Evolutionary conservation across 53 echinoderm and acorn worm species (phyloP), one percentile per base, ranked within the genome.

Genomic region (Hippasteria phrygiana): DNA sequence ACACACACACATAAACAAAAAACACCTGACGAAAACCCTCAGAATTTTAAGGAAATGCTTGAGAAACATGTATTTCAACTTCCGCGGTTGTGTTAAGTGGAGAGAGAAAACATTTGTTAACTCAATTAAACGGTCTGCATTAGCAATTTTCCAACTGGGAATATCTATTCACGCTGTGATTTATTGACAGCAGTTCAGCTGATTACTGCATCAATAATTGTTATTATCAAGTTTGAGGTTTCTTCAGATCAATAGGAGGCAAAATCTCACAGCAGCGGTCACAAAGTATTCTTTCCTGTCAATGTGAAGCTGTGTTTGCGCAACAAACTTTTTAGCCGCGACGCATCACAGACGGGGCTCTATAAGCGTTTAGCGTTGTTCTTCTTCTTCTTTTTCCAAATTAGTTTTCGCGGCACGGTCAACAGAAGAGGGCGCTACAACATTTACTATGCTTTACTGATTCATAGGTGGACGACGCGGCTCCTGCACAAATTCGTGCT

Each of bases 101-200:
- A 56, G 24, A 37, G 42, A 55, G 81, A 28, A 62, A 40, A 28
- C 81, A 29, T 81, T 32, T 1, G 4, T 2, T 64, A 43, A 81
- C 63, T 43, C 43, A 81, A 81, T 81, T 81, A 81, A 16, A 46
- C 18, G 29, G 12, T 81, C 65, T 41, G 62, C 81, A 29, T 34
- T 63, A 72, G n/a, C 43, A 24, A 72, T 72, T 42, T 13, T n/a
- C 42, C 72, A 41, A 22, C 72, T 72, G 72, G 72, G 72, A 72
- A 42, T 72, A 72, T n/a, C 41, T 41, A 41, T 2, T 37, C 43
- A 34, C 7, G 26, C 8, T 24, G 36, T 2, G 67, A 66, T 66
- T 66, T 36, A 66, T 35, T 9, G 33, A 66, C 67, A 36, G 14
- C 67, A 32, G 36, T 66, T 66, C 36, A 28, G 34, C 67, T 35